Evolutionary conservation across 2,888 invertebrate genomes (phyloP), one percentile per base, ranked within the genome.

Genomic region (Elmis aenea): DNA sequence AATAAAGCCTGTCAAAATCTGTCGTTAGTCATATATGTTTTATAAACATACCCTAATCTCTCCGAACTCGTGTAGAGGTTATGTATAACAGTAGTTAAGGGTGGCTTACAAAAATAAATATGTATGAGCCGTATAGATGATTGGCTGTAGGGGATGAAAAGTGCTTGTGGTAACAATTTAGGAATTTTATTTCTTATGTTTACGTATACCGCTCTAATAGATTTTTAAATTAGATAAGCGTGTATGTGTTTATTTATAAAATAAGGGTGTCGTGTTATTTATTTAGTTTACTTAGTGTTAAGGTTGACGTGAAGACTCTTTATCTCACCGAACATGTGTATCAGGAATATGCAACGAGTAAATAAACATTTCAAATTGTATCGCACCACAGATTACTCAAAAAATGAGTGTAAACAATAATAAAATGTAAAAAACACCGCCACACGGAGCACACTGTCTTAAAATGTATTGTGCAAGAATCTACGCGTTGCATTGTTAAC

Each of bases 41-140:
- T 22, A 27, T 22, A 41, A 41, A 37, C 40, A 26, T 34, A 41
- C 42, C 46, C 46, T 36, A 39, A 33, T 41, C 35, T 39, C 37
- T n/a, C 31, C 32, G 29, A 28, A 33, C 45, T 47, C 51, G 45
- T 45, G 47, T 45, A 41, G 31, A 46, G 42, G 45, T 39, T 45
- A 47, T 47, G 42, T 45, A 42, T 33, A 43, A 47, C 48, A 51
- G 45, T 44, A 48, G 45, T 47, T 45, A 43, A 47, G 48, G 50
- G 47, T 40, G 45, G 46, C 45, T 51, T 51, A 49, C 38, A 39
- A 46, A 45, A 45, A 51, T 50, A 51, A 51, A 51, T 50, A 51
- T 46, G 48, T 45, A 51, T 51, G 47, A 46, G 44, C 31, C 28
- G 20, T 41, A 47, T 47, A 44, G 42, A 50, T n/a, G n/a, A n/a